A percentile compares a stretch with the other conserved stretches of the same genome.
phyloP scores from a whole-genome alignment of 2,888 invertebrate species.

The Scelioninae gen. 1 region DNA sequence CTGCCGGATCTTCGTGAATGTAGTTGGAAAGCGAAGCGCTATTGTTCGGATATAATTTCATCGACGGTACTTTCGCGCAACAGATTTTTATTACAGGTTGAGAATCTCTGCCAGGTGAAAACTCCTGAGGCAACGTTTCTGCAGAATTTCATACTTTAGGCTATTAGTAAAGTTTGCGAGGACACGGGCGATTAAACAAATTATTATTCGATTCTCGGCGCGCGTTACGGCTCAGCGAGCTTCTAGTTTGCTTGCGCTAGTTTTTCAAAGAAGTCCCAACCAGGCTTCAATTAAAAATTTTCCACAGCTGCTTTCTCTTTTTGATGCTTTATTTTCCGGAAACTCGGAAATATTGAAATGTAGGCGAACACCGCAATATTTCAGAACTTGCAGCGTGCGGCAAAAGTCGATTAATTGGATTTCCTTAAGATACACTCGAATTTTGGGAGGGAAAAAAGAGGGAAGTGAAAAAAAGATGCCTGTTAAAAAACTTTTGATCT shows the following conservation, averaged over 20 bases:
- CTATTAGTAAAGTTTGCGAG: constrained; percentile 80
- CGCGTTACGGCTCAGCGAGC: constrained; percentile 72
- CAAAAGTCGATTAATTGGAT: constrained; percentile 54
- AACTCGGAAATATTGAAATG: constrained; percentile 66
- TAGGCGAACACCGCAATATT: constrained; percentile 48
- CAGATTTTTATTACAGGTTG: constrained; percentile 51
- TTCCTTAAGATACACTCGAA: constrained; percentile 32
- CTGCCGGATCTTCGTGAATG: neutral
- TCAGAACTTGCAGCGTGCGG: constrained; percentile 28
- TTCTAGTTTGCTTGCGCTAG: constrained; percentile 61
- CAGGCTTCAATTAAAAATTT: constrained; percentile 67
- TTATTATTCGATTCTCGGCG: constrained; percentile 80
- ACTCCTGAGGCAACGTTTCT: constrained; percentile 43
- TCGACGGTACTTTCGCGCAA: constrained; percentile 6
- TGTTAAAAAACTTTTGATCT: constrained; percentile 41
- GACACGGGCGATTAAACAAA: constrained; percentile 81
- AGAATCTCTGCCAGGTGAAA: constrained; percentile 55
- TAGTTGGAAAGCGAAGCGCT: neutral
- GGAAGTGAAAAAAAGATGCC: no score
- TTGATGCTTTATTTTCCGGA: constrained; percentile 61
- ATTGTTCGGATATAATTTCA: constrained; percentile 22
- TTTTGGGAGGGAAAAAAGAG: no score
- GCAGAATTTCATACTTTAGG: constrained; percentile 77
- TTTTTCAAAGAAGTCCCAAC: constrained; percentile 65
- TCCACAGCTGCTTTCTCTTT: constrained; percentile 58